These are phyloP conservation scores for Nasonia longicornis DNA, from an alignment of 1,140 invertebrate species.

Conservation along the genomic window DNA sequence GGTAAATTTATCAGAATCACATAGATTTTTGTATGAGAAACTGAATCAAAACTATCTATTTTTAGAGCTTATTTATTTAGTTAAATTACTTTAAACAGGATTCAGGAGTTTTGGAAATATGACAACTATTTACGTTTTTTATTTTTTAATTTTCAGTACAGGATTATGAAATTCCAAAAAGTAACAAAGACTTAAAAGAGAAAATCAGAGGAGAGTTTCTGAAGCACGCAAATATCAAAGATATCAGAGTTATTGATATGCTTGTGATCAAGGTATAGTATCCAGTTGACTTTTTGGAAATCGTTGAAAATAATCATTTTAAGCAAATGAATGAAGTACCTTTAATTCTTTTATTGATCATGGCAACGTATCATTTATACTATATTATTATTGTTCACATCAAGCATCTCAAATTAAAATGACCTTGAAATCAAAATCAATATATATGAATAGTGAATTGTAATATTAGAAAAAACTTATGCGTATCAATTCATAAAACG, in stretches of 20 bases:
- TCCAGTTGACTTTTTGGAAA: neutral
- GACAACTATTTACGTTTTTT: neutral
- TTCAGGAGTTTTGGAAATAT: neutral
- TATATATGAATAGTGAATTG: neutral
- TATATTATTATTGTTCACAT: no score
- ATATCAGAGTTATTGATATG: constrained; percentile 90
- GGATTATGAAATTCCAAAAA: constrained; percentile 84
- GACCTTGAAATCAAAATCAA: neutral
- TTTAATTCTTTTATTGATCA: no score
- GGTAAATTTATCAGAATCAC: no score
- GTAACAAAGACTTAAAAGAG: constrained; percentile 74
- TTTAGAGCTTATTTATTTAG: no score
- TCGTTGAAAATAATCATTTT: neutral
- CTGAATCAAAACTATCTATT: no score
- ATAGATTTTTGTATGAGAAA: no score
- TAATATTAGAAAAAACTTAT: no score
- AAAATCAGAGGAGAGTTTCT: constrained; percentile 86
- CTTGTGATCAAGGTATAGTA: constrained; percentile 86
- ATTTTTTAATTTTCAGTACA: constrained; percentile 72
- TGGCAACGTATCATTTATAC: no score
- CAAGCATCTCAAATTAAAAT: neutral
- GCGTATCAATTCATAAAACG: no score
- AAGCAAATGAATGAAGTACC: no score
- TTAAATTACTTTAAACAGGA: neutral
- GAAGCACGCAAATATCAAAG: constrained; percentile 81